Evolutionary conservation across 2,888 invertebrate genomes (phyloP), one percentile per base, ranked within the genome.

Genomic region (Agonopterix heracliana): DNA sequence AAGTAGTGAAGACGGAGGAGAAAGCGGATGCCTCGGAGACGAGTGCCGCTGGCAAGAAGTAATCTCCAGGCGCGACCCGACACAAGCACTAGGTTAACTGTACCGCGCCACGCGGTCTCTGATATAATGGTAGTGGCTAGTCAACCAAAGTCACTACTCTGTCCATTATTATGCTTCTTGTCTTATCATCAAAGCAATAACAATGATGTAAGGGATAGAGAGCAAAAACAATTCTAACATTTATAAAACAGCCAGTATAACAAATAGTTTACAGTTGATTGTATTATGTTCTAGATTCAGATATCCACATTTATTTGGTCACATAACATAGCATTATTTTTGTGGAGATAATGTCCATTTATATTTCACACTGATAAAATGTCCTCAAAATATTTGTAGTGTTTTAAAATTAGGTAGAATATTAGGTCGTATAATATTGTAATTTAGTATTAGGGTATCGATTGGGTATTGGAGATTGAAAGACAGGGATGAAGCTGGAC

Each of bases 1-100:
- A 89, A 54, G 81, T 89, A 53, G 81, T 86, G 43, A 89, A 89
- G 67, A 89, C 85, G 10, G 89, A 89, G 52, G 89, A 89, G 57
- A 88, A 88, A 56, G 68, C 66, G 63, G 88, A 86, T 67, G 81
- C 79, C 35, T 74, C 83, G 12, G 87, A 84, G 51, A 72, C 64
- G 53, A 52, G 54, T 43, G 57, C 63, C 34, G 59, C 54, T 44
- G 63, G 46, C 53, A 82, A 82, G 70, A 84, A 85, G 71, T 83
- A 81, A 64, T 55, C 47, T 47, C 46, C 40, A 9, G 34, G 11
- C 38, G 7, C 42, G 13, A 41, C 12, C 13, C 9, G 41, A 43
- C 11, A 17, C 43, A 26, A 14, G 17, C 11, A 41, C 13, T 26
- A 17, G 26, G 26, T 26, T 43, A 14, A 11, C 38, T 3, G 35